Conservation (phyloP, 1,140 invertebrate genomes). For the Daktulosphaira vitifoliae region DNA sequence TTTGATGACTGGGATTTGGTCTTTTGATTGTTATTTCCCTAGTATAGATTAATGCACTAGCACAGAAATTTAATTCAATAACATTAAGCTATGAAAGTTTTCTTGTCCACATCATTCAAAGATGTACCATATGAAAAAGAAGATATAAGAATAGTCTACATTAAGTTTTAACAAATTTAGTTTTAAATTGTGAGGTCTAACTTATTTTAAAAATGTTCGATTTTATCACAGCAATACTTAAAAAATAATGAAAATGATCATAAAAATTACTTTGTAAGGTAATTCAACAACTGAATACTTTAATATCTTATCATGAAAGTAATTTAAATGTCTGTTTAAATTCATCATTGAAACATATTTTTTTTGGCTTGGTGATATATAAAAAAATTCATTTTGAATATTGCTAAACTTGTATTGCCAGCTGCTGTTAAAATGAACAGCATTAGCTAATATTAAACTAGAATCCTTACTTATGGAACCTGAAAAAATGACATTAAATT, state of each 20-base stretch:
- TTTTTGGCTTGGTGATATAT: conserved; percentile 44
- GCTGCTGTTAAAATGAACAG: conserved; percentile 73
- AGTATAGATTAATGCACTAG: too few species aligned
- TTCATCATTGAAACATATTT: conserved; percentile 58
- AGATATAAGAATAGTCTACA: too few species aligned
- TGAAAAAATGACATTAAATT: conserved; percentile 37
- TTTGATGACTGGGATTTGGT: too few species aligned
- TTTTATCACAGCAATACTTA: too few species aligned
- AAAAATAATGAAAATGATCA: neutral
- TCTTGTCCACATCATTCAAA: too few species aligned
- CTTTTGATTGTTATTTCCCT: too few species aligned
- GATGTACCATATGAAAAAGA: too few species aligned
- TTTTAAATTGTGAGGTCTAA: too few species aligned
- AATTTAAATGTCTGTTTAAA: conserved; percentile 45
- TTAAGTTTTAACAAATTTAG: too few species aligned
- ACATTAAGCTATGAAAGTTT: too few species aligned
- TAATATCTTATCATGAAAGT: conserved; percentile 45
- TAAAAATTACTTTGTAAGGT: conserved; percentile 47
- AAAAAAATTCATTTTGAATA: conserved; percentile 45
- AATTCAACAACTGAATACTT: conserved; percentile 50
- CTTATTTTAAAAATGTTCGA: too few species aligned
- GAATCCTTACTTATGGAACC: conserved; percentile 49
- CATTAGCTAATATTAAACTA: conserved; percentile 65
- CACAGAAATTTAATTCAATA: too few species aligned
- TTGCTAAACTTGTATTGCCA: conserved; percentile 53